A percentile compares a stretch with the other conserved stretches of the same genome.
Conservation (phyloP, 2,113 vertebrate genomes). For the Petaurus breviceps region DNA sequence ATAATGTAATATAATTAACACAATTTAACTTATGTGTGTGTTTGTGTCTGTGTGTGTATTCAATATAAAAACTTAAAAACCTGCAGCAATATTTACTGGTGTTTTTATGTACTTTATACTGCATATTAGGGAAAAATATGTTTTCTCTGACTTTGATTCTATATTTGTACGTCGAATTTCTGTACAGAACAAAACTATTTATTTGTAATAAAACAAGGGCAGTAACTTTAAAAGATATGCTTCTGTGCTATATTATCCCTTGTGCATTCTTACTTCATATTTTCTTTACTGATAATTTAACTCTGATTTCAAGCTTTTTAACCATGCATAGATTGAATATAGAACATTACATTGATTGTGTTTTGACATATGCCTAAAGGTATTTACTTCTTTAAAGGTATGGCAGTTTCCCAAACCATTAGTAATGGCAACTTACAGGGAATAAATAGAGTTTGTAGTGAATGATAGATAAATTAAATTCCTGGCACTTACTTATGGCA, state of each 20-base stretch:
- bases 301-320: not conserved
- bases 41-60: too few relatives aligned
- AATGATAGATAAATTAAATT: constrained; percentile 73
- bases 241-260: not conserved
- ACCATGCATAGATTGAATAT: not conserved
- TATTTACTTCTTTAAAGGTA: constrained; percentile 55
- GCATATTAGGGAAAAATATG: not conserved
- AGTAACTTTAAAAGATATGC: not conserved
- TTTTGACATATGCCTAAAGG: constrained; percentile 57
- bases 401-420: constrained; percentile 71
- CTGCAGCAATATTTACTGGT: not conserved
- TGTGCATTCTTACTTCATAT: not conserved
- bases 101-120: not conserved
- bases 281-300: too few relatives aligned
- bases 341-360: constrained; percentile 50
- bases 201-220: not conserved
- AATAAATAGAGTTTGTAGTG: constrained; percentile 73
- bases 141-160: constrained; percentile 5
- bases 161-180: constrained; percentile 35
- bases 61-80: too few relatives aligned
- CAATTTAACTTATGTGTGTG: too few relatives aligned
- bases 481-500: constrained; percentile 58
- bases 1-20: not conserved
- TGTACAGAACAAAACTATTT: not conserved
- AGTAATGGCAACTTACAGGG: constrained; percentile 69